Evolutionary conservation across 2,888 invertebrate genomes (phyloP).

Genomic region (Eupithecia subfuscata): DNA sequence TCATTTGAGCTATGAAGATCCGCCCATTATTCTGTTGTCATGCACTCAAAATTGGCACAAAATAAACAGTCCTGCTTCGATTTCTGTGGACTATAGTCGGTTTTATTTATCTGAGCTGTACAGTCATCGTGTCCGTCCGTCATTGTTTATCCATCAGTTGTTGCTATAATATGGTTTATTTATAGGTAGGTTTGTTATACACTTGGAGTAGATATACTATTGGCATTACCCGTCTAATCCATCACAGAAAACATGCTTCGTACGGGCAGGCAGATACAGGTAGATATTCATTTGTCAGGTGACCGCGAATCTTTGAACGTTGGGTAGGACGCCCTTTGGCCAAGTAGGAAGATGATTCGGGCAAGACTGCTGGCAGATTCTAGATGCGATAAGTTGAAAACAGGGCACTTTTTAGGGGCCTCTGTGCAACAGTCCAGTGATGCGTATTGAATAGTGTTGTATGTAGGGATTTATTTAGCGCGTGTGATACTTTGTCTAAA

Average conservation of each 20-base stretch:
- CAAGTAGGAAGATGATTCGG: neutral
- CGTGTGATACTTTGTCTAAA: no score
- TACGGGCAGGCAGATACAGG: neutral
- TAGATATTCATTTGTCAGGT: neutral
- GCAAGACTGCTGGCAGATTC: neutral
- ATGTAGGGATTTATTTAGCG: no score
- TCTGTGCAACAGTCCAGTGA: no score
- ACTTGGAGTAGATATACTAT: neutral
- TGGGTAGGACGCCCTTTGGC: neutral
- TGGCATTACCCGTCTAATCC: neutral
- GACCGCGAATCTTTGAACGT: neutral
- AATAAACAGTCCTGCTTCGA: neutral
- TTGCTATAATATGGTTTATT: slow-evolving; percentile 2
- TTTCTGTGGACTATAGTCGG: neutral
- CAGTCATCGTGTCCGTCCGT: slow-evolving; percentile 10
- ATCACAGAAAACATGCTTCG: neutral
- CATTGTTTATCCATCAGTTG: slow-evolving; percentile 2
- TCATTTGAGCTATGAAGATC: slow-evolving; percentile 21
- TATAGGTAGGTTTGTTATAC: neutral
- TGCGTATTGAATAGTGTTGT: no score
- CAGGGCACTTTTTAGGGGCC: no score
- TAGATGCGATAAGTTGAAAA: neutral
- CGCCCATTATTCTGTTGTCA: slow-evolving; percentile 27
- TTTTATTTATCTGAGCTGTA: neutral
- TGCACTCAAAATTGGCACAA: slow-evolving; percentile 20